These are phyloP conservation scores for Myotis planiceps DNA, from an alignment of 2,797 vertebrate genomes.

Conservation along the genomic window DNA sequence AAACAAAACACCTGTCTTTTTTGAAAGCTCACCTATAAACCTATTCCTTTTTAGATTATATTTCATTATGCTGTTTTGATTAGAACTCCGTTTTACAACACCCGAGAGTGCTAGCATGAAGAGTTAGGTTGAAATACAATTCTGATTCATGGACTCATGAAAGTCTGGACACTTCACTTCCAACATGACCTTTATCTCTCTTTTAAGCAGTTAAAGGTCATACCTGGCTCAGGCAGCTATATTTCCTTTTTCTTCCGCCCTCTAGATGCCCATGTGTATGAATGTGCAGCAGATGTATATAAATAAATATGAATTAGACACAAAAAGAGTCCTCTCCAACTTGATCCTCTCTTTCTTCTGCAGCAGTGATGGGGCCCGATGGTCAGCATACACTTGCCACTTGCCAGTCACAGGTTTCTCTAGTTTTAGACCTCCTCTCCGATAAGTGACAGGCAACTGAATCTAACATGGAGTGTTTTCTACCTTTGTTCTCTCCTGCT, in stretches of 20 bases:
- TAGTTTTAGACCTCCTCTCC: neutral
- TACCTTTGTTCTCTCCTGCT: slow-evolving; percentile 44
- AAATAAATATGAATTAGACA: slow-evolving; percentile 42
- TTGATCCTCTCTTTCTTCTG: slow-evolving; percentile 14
- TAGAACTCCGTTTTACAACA: slow-evolving; percentile 49
- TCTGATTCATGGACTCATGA: slow-evolving; percentile 57
- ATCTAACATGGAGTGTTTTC: neutral
- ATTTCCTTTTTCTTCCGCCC: neutral
- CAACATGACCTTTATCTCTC: slow-evolving; percentile 63
- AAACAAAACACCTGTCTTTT: slow-evolving; percentile 66
- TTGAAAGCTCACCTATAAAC: slow-evolving; percentile 69
- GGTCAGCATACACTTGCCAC: neutral
- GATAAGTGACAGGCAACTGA: slow-evolving; percentile 12
- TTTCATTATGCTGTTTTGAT: slow-evolving; percentile 71
- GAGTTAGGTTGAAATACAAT: slow-evolving; percentile 59
- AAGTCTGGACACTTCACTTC: slow-evolving; percentile 58
- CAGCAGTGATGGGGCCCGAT: neutral
- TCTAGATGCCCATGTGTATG: neutral
- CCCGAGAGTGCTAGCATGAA: neutral
- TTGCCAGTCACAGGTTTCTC: neutral
- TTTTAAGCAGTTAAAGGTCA: slow-evolving; percentile 66
- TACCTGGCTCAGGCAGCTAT: neutral
- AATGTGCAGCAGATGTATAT: neutral
- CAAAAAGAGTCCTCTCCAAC: slow-evolving; percentile 28
- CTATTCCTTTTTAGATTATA: slow-evolving; percentile 43